Base-by-base conservation (phyloP, 1,140 invertebrate species). In the Heliconius himera region DNA sequence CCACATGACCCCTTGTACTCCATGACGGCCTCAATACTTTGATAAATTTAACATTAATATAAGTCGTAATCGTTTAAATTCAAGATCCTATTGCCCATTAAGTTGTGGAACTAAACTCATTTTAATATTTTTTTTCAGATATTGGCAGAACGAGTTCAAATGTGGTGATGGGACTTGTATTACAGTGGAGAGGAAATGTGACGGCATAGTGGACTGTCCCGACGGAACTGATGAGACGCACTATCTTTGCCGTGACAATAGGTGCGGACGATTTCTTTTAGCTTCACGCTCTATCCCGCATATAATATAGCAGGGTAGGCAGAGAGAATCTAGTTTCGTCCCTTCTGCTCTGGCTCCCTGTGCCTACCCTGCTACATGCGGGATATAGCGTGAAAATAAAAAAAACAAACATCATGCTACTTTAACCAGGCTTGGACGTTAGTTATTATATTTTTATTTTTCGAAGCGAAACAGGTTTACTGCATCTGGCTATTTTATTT, bases 131-230 rank as follows among this genome's bases (percentile, higher is more conserved):
- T 13, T 26, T 66, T 72, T 2, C 38, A 76, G 60, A 11, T 46
- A 76, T 29, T 76, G 60, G 60, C n/a, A n/a, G 16, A 49, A 72
- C 38, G 36, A 91, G 29, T 90, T 85, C 84, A 94, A 94, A 13
- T 97, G 96, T 80, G 83, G 90, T 18, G 96, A 96, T 75, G 96
- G 96, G 11, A 95, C 94, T 8, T 96, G 96, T 81, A 94, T 97
- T 6, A 87, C 94, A 16, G 90, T 91, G 8, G 90, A 95, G 70
- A 81, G 84, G 4, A 88, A 87, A 36, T 96, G 96, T 78, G 95
- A 96, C 79, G 96, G 96, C 4, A 29, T 16, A 8, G 6, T 46
- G n/a, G 60, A 76, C 22, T 76, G 74, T n/a, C 36, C 36, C 0
- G 95, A 95, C 70, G 83, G 89, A 2, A 95, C 95, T 1, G 97